A percentile compares a stretch with the other conserved stretches of the same genome.
Evolutionary conservation across 2,113 vertebrate species (phyloP).

Genomic region (Pseudorasbora parva): DNA sequence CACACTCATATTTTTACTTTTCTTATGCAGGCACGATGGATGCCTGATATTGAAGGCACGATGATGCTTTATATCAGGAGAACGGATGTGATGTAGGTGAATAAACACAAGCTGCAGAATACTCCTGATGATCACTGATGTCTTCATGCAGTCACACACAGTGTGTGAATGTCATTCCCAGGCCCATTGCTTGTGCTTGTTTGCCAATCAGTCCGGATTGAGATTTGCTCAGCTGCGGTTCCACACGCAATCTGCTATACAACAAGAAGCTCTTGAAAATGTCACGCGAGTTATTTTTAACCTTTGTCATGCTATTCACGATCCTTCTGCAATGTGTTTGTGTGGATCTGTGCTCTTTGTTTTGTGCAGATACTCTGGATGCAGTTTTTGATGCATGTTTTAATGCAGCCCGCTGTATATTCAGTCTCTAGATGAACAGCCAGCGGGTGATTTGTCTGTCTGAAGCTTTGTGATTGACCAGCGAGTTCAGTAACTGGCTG

Average conservation of each 20-base stretch:
- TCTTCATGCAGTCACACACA: background rate
- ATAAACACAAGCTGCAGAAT: conserved; percentile 11
- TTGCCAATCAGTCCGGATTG: background rate
- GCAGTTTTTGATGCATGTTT: too few species aligned
- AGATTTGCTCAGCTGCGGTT: background rate
- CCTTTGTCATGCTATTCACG: background rate
- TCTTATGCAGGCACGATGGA: background rate
- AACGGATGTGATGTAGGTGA: too few species aligned
- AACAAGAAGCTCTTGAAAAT: background rate
- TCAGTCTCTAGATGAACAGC: too few species aligned
- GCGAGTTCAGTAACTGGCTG: background rate
- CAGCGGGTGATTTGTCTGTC: background rate
- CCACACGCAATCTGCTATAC: background rate
- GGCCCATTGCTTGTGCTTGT: background rate
- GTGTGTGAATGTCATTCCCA: conserved; percentile 1
- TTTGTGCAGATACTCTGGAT: background rate
- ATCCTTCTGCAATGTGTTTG: background rate
- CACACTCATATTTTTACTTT: background rate
- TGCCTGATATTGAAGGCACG: background rate
- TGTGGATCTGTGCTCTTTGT: background rate
- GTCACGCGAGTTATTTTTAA: background rate
- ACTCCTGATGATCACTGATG: background rate
- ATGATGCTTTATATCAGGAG: conserved; percentile 2
- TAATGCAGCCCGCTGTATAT: too few species aligned
- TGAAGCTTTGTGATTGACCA: background rate